These are phyloP conservation scores for Amyelois transitella DNA, from an alignment of 1,140 invertebrate species.

Conservation along the genomic window DNA sequence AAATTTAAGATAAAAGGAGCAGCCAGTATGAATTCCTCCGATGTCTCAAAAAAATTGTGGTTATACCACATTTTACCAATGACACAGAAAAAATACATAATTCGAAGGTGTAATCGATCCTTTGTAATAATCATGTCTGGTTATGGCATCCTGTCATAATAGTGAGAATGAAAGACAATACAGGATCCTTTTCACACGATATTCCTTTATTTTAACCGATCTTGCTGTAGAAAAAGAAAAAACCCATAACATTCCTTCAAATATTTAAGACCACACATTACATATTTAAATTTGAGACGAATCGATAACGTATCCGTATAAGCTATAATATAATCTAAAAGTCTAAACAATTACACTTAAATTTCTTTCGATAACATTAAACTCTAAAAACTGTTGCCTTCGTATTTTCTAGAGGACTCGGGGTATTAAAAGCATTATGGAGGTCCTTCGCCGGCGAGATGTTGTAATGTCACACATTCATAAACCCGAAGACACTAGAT, in stretches of 20 bases:
- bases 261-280: slow-evolving; percentile 38
- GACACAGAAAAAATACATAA: slow-evolving; percentile 18
- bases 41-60: neutral
- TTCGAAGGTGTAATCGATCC: slow-evolving; percentile 19
- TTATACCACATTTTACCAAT: neutral
- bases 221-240: neutral
- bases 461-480: neutral
- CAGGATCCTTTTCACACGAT: neutral
- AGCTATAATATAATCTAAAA: slow-evolving; percentile 7
- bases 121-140: slow-evolving; percentile 33
- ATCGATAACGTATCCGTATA: slow-evolving; percentile 13
- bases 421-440: slow-evolving; percentile 1
- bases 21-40: neutral
- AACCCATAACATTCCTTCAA: slow-evolving; percentile 18
- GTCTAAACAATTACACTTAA: slow-evolving; percentile 20
- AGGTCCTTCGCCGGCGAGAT: neutral
- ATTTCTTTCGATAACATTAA: slow-evolving; percentile 35
- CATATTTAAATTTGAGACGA: slow-evolving; percentile 22
- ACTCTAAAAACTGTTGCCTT: slow-evolving; percentile 32
- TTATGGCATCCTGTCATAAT: slow-evolving; percentile 38
- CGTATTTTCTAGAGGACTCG: slow-evolving; percentile 25
- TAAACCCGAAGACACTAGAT: slow-evolving; percentile 6
- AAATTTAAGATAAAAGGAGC: neutral
- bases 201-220: slow-evolving; percentile 4
- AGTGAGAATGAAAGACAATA: slow-evolving; percentile 24